Conservation (phyloP, 2,888 invertebrate genomes). For the Limnephilus auricula region DNA sequence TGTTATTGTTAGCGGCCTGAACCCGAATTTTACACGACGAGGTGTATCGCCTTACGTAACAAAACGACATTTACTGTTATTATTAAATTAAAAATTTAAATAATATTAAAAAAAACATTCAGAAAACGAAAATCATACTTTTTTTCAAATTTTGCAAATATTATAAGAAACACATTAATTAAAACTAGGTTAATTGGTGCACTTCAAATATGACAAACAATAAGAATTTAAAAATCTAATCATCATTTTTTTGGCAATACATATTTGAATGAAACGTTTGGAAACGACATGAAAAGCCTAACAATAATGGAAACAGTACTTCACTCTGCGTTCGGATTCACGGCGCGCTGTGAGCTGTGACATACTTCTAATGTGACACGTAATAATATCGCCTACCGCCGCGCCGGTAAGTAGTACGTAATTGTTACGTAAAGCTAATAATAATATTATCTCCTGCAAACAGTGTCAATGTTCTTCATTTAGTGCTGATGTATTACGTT, state of each 20-base stretch:
- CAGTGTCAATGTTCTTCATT: constrained; percentile 42
- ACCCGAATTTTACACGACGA: no score
- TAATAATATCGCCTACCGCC: constrained; percentile 36
- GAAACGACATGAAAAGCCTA: background rate
- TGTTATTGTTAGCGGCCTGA: no score
- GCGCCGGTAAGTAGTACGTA: background rate
- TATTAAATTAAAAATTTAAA: no score
- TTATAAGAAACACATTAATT: background rate
- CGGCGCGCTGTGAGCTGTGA: constrained; percentile 43
- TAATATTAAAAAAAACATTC: no score
- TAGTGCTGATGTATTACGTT: background rate
- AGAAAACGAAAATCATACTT: no score
- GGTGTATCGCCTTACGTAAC: no score
- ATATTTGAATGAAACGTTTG: background rate
- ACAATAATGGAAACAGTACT: background rate
- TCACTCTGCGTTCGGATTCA: background rate
- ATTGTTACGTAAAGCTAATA: constrained; percentile 23
- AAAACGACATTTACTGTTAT: no score
- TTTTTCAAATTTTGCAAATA: no score
- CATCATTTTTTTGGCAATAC: background rate
- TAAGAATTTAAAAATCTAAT: background rate
- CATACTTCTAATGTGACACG: constrained; percentile 52
- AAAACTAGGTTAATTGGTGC: background rate
- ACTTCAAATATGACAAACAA: background rate
- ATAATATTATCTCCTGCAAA: constrained; percentile 24